These are phyloP conservation scores for Crotalus adamanteus DNA, from an alignment of 2,797 vertebrate genomes.

Conservation along the genomic window DNA sequence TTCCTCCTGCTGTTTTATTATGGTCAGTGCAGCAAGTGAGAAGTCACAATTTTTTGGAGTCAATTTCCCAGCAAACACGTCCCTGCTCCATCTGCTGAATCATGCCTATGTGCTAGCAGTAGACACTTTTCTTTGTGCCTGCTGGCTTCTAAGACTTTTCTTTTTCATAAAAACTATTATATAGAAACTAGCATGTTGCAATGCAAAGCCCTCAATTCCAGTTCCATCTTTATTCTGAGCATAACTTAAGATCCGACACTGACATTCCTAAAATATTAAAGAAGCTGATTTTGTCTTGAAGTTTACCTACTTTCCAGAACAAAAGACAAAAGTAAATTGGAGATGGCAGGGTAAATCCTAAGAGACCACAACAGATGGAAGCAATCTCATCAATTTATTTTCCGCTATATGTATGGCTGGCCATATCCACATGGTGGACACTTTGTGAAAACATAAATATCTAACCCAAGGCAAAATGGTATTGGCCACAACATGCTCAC, in stretches of 20 bases:
- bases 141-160: not conserved
- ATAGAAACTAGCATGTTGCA: not conserved
- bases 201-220: not conserved
- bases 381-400: not conserved
- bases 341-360: no score
- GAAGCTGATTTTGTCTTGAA: no score
- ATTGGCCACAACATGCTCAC: not conserved
- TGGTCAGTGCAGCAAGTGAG: not conserved
- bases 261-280: no score
- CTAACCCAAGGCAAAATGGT: no score
- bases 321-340: no score
- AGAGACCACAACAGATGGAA: no score
- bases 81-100: no score
- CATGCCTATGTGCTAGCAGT: not conserved
- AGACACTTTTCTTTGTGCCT: not conserved
- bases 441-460: not conserved
- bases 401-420: not conserved
- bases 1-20: not conserved
- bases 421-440: not conserved
- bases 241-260: no score
- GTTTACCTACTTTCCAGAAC: no score
- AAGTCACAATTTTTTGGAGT: no score
- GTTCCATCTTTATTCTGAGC: no score
- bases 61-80: no score
- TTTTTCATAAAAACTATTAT: not conserved